Evolutionary conservation across 2,113 vertebrate genomes (phyloP).

Genomic region (Pangasianodon gigas): DNA sequence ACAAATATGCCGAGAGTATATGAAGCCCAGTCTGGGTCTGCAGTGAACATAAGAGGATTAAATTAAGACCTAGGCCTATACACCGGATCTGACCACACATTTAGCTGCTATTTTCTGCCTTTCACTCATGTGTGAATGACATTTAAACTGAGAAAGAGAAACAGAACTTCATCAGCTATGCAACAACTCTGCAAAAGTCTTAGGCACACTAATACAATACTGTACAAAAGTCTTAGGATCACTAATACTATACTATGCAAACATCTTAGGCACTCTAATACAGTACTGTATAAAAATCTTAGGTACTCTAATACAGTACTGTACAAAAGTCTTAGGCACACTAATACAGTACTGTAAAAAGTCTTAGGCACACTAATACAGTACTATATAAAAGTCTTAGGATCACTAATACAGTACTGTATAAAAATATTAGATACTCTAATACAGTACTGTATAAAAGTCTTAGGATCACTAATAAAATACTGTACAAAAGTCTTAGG

Average conservation of each 20-base stretch:
- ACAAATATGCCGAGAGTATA: slow-evolving; percentile 88
- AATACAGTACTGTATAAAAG: too few species aligned
- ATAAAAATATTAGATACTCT: not conserved
- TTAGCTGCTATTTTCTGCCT: not conserved
- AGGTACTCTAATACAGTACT: too few species aligned
- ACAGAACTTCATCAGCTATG: not conserved
- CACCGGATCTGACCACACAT: not conserved
- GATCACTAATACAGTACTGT: not conserved
- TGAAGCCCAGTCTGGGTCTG: slow-evolving; percentile 90
- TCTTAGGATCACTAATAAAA: too few species aligned
- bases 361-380: not conserved
- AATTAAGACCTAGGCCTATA: not conserved
- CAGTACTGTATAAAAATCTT: too few species aligned
- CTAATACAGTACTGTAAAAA: too few species aligned
- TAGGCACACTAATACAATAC: not conserved
- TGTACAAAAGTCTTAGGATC: not conserved
- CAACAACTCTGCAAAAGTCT: not conserved
- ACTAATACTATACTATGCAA: not conserved
- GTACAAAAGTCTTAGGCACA: too few species aligned
- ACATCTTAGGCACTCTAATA: not conserved
- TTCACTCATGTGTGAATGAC: not conserved
- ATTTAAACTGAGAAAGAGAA: not conserved
- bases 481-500: too few species aligned
- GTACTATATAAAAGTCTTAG: not conserved
- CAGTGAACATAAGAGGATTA: slow-evolving; percentile 4